phyloP scores from a whole-genome alignment of 2,113 vertebrate species.

The Ictidomys tridecemlineatus region DNA sequence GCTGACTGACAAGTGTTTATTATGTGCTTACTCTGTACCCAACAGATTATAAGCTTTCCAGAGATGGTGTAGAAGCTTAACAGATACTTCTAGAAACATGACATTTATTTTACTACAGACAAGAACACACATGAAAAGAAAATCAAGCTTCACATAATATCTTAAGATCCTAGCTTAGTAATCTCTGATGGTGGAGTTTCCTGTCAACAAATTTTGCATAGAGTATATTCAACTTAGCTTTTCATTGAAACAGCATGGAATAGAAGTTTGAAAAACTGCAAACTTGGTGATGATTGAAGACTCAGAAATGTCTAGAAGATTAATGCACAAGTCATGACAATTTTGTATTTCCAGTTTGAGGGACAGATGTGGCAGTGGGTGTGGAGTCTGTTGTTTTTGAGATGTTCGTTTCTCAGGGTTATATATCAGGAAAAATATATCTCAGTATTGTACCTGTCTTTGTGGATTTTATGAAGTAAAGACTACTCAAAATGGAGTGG shows the following conservation, averaged over 20 bases:
- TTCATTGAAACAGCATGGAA: background rate
- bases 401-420: background rate
- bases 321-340: fast-evolving
- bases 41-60: slow-evolving; percentile 26
- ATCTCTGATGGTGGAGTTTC: background rate
- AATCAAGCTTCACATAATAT: background rate
- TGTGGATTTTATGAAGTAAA: background rate
- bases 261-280: background rate
- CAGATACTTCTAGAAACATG: background rate
- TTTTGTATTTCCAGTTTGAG: background rate
- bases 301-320: background rate
- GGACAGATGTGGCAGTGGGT: background rate
- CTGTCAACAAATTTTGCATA: background rate
- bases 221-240: background rate
- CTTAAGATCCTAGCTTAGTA: background rate
- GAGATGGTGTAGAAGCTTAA: background rate
- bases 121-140: background rate
- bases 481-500: background rate
- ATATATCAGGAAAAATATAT: background rate
- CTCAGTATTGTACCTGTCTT: background rate
- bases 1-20: slow-evolving; percentile 57
- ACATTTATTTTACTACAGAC: background rate
- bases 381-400: background rate
- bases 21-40: background rate
- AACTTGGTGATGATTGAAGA: background rate